Evolutionary conservation across 2,113 vertebrate species (phyloP).

Genomic region (Indicator indicator): DNA sequence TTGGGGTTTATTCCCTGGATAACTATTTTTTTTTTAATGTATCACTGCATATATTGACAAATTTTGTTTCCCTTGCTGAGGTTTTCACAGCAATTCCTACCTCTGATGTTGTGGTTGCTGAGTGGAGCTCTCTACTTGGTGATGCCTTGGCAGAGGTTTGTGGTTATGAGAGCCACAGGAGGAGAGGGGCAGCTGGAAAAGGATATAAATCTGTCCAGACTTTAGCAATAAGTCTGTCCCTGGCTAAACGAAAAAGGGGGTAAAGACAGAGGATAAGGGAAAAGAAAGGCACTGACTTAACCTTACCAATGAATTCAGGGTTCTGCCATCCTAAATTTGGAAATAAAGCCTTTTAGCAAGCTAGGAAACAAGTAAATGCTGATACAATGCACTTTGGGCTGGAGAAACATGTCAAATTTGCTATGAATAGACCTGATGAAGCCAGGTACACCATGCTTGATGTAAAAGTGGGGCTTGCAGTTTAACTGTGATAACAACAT

Average conservation of each 20-base stretch:
- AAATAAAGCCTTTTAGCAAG: not conserved
- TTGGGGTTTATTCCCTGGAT: not conserved
- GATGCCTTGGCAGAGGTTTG: not conserved
- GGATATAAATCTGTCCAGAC: fast-evolving
- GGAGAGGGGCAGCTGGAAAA: not conserved
- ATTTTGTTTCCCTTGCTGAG: not conserved
- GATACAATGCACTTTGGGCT: not conserved
- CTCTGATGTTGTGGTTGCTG: not conserved
- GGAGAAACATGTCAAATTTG: not conserved
- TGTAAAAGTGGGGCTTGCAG: not conserved
- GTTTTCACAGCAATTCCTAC: not conserved
- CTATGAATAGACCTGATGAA: not conserved
- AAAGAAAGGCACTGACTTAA: not conserved
- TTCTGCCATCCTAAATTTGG: not conserved
- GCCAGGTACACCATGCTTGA: not conserved
- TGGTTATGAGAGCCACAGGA: not conserved
- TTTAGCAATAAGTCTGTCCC: not conserved
- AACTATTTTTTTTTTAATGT: not conserved
- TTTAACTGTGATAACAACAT: not conserved
- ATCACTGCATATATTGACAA: not conserved
- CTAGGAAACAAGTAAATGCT: not conserved
- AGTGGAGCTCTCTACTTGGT: not conserved
- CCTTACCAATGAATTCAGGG: not conserved
- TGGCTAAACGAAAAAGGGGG: not conserved
- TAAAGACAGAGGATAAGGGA: not conserved